phyloP scores from a whole-genome alignment of 2,113 vertebrate species.

The Cyprinus carpio region DNA sequence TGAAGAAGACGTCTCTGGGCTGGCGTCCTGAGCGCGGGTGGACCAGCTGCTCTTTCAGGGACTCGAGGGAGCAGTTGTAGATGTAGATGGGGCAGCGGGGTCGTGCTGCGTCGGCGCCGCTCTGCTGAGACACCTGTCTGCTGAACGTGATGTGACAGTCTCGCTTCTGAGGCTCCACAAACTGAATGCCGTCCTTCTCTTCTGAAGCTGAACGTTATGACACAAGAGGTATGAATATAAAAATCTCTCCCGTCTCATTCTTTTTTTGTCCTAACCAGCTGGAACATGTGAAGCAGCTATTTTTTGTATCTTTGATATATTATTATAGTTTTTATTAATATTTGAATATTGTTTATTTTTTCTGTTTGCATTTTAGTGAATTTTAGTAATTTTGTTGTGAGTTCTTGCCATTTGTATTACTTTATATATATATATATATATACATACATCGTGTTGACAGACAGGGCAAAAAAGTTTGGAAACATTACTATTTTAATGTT shows the following conservation, averaged over 20 bases:
- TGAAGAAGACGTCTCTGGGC: constrained; percentile 87
- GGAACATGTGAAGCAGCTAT: not conserved
- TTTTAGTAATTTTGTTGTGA: too few species aligned
- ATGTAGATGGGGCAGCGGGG: constrained; percentile 89
- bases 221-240: not conserved
- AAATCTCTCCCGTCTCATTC: not conserved
- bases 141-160: constrained; percentile 78
- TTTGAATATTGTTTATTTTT: too few species aligned
- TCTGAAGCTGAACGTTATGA: constrained; percentile 62
- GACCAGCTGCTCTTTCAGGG: constrained; percentile 87
- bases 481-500: too few species aligned
- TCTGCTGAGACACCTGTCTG: constrained; percentile 79
- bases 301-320: too few species aligned
- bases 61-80: constrained; percentile 91
- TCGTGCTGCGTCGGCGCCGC: constrained; percentile 72
- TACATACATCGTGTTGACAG: too few species aligned
- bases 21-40: constrained; percentile 76
- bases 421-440: too few species aligned
- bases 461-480: too few species aligned
- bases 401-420: too few species aligned
- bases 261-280: too few species aligned
- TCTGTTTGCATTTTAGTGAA: too few species aligned
- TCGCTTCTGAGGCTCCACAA: constrained; percentile 70
- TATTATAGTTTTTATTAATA: too few species aligned
- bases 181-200: constrained; percentile 76